Conservation (phyloP, 2,888 invertebrate genomes). For the Polydrusus tereticollis region DNA sequence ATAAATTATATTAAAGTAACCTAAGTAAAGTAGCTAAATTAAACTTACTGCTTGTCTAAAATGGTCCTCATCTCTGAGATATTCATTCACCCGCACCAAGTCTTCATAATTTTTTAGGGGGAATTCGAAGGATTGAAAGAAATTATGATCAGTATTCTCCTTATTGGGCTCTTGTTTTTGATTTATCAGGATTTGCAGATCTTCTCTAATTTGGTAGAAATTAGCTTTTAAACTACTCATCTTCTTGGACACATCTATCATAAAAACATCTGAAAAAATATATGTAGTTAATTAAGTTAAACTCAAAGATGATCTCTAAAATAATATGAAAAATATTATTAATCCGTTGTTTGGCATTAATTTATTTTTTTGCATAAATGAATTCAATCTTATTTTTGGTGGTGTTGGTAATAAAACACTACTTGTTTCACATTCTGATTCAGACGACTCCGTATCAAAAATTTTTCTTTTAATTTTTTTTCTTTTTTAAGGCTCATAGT, state of each 20-base stretch:
- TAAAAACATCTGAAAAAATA: background rate
- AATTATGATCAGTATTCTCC: background rate
- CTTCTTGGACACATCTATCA: background rate
- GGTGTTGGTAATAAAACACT: background rate
- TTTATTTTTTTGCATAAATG: too few species aligned
- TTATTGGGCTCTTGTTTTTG: background rate
- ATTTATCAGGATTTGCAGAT: background rate
- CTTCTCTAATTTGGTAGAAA: background rate
- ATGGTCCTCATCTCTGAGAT: background rate
- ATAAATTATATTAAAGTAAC: too few species aligned
- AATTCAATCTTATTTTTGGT: background rate
- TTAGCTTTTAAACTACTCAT: background rate
- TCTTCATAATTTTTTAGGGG: background rate
- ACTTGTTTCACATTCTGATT: background rate
- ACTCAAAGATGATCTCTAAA: too few species aligned
- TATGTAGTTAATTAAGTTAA: background rate
- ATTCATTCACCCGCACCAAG: background rate
- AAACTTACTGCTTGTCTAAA: background rate
- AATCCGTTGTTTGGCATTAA: too few species aligned
- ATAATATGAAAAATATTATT: too few species aligned
- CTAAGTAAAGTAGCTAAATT: too few species aligned
- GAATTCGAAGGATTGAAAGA: background rate
- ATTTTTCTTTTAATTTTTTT: background rate
- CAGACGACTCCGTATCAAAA: background rate
- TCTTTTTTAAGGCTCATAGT: background rate